A percentile compares a stretch with the other conserved stretches of the same genome.
phyloP scores from a whole-genome alignment of 2,888 invertebrate genomes.

The Dermolepida albohirtum region DNA sequence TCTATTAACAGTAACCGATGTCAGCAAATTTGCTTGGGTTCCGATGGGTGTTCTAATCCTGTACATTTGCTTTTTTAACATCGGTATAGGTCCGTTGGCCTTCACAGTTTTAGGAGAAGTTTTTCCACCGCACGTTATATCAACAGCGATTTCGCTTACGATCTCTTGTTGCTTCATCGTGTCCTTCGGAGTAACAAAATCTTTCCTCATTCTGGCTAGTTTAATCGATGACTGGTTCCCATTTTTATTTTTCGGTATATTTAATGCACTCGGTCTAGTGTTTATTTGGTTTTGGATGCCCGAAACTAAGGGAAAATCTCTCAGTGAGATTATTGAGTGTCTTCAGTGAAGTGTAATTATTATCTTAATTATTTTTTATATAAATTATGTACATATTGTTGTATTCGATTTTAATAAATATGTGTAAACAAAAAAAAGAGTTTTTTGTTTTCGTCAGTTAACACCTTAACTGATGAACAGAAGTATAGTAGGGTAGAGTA shows the following conservation, averaged over 20 bases:
- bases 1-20: slow-evolving; percentile 66
- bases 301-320: slow-evolving; percentile 46
- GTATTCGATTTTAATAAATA: no score
- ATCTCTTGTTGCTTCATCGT: slow-evolving; percentile 80
- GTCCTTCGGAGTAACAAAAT: slow-evolving; percentile 81
- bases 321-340: slow-evolving; percentile 38
- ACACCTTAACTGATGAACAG: no score
- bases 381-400: no score
- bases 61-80: slow-evolving; percentile 79
- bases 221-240: slow-evolving; percentile 72
- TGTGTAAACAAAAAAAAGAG: no score
- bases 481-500: no score
- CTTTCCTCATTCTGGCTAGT: slow-evolving; percentile 70
- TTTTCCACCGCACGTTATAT: slow-evolving; percentile 81
- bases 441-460: no score
- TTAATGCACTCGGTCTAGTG: slow-evolving; percentile 72
- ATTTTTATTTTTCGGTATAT: slow-evolving; percentile 78
- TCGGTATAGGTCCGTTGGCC: slow-evolving; percentile 80
- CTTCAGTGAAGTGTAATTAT: slow-evolving; percentile 1
- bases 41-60: slow-evolving; percentile 77
- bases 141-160: slow-evolving; percentile 77
- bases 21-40: slow-evolving; percentile 66
- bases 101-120: slow-evolving; percentile 86
- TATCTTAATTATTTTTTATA: no score
- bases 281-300: slow-evolving; percentile 68